Base-by-base conservation (phyloP, 1,140 invertebrate genomes). In the Lineus longissimus region DNA sequence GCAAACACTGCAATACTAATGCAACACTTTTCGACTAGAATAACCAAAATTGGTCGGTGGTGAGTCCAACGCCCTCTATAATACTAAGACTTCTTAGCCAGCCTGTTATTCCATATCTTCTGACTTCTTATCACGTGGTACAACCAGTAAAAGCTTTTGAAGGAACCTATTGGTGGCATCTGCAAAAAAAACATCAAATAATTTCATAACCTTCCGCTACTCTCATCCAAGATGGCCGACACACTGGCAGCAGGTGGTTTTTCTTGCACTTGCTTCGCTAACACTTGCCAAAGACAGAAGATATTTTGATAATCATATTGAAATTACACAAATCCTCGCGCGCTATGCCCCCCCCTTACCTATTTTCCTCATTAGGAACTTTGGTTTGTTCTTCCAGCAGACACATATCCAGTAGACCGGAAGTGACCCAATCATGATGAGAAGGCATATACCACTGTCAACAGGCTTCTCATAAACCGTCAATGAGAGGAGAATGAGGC, bases 391-490 rank as follows among this genome's bases (percentile, higher is more conserved):
- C 73, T 76, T 76, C 79, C 79, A 81, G 15, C 66, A 66, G 22
- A 85, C 75, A 43, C 81, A 79, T 15, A 85, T 54, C 6, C 83
- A 74, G 66, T 87, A 87, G 1, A 86, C 80, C 0, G 86, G 84
- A 33, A 87, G 69, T 40, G 86, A 86, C 41, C 81, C 73, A 0
- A 82, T 68, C 11, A 85, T 82, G 29, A 87, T 80, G 65, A 89
- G 74, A 9, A 91, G 82, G 15, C 93, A 94, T 73, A 92, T 89
- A 4, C 89, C 85, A 40, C 94, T 91, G 78, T 93, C 91, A 60
- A 84, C 82, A 2, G 92, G 91, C 61, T 88, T 87, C 65, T 91
- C 89, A 70, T 90, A 76, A 58, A 81, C 72, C n/a, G 79, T 80
- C 54, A 81, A 59, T 0, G 67, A 45, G 0, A 79, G 71, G 30